Conservation (phyloP, 2,797 vertebrate species). For the Hylomyscus alleni region DNA sequence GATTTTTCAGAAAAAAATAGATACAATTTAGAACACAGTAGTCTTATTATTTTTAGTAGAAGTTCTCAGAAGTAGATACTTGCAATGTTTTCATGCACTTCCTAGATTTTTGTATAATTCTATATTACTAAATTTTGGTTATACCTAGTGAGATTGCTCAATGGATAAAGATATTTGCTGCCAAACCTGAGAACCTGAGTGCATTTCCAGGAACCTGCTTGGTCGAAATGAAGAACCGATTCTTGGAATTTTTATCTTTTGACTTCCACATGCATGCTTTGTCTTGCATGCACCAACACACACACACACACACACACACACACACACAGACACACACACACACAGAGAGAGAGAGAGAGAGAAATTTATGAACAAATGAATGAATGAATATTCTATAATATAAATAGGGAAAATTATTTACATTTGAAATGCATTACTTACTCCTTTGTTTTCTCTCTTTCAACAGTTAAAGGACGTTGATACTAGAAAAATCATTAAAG, state of each 20-base stretch:
- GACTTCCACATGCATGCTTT: not conserved
- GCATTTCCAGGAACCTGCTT: not conserved
- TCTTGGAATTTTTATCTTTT: not conserved
- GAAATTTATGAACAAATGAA: not conserved
- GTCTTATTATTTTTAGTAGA: constrained; percentile 13
- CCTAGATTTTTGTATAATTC: constrained; percentile 53
- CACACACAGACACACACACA: not conserved
- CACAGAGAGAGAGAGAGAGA: too few relatives aligned
- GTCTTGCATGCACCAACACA: not conserved
- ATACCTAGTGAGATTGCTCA: not conserved
- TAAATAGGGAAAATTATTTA: not conserved
- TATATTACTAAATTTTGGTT: constrained; percentile 54
- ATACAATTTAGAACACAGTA: constrained; percentile 39
- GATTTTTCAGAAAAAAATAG: constrained; percentile 57
- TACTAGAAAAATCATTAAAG: constrained; percentile 93
- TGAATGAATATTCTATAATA: not conserved
- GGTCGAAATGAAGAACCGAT: not conserved
- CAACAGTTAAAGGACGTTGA: constrained; percentile 95
- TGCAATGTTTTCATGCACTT: constrained; percentile 40
- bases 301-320: not conserved
- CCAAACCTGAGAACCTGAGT: not conserved
- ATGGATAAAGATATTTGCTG: not conserved
- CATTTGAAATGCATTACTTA: constrained; percentile 67
- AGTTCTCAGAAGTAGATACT: constrained; percentile 2
- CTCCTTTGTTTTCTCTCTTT: constrained; percentile 76